Evolutionary conservation across 2,888 invertebrate species (phyloP).

Genomic region (Acanthosepion pharaonis): DNA sequence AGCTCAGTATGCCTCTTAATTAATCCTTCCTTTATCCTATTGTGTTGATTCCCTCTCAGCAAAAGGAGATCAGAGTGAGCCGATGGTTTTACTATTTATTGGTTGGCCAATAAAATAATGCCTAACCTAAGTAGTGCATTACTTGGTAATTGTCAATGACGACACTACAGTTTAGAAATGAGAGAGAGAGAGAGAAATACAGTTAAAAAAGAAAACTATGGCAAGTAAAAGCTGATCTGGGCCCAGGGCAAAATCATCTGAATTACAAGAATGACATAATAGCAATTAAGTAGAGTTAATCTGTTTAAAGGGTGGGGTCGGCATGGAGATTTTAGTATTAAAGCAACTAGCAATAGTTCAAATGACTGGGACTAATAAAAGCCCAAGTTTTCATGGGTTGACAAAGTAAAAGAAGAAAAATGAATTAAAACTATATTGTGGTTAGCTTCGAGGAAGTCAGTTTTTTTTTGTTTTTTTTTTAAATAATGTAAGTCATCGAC

Average conservation of each 20-base stretch:
- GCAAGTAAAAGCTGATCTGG: not conserved
- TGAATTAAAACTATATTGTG: not conserved
- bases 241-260: not conserved
- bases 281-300: not conserved
- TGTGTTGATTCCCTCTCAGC: not conserved
- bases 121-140: not conserved
- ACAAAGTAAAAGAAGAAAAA: not conserved
- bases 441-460: not conserved
- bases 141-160: slow-evolving; percentile 14
- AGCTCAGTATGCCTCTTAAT: not conserved
- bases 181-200: not conserved
- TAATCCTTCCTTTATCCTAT: not conserved
- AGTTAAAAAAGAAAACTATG: not conserved
- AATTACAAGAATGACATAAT: slow-evolving; percentile 1
- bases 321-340: slow-evolving; percentile 33
- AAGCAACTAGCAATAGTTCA: not conserved
- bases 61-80: slow-evolving; percentile 33
- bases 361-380: slow-evolving; percentile 20
- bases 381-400: not conserved
- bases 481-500: not conserved
- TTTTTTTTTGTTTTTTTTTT: too few relatives aligned
- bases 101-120: slow-evolving; percentile 17
- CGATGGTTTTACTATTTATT: slow-evolving; percentile 15
- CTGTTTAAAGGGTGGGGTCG: slow-evolving; percentile 24
- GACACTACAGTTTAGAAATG: not conserved